phyloP scores from a whole-genome alignment of 2,113 vertebrate genomes.

The Camelus bactrianus region DNA sequence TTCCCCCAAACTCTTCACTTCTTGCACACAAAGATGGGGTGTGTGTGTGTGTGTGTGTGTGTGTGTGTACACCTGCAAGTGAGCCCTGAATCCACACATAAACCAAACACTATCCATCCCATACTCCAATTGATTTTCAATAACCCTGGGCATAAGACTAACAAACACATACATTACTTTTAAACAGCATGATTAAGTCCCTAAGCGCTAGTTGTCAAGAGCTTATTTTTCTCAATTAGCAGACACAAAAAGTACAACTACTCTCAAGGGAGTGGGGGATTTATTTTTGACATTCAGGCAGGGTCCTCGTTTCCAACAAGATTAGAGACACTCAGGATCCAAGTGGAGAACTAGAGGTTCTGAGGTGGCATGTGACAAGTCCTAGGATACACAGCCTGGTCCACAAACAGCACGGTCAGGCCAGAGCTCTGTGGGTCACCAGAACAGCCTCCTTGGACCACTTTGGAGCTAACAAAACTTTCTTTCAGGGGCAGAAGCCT shows the following conservation, averaged over 20 bases:
- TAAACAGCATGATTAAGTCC: not conserved
- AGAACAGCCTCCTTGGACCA: not conserved
- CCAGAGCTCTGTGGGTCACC: not conserved
- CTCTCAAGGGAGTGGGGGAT: not conserved
- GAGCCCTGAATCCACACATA: not conserved
- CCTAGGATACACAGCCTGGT: not conserved
- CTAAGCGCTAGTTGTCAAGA: not conserved
- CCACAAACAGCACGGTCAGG: not conserved
- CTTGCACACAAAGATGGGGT: not conserved
- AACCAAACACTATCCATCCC: not conserved
- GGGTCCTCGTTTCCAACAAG: not conserved
- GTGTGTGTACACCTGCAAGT: not conserved
- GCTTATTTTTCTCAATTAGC: constrained; percentile 65
- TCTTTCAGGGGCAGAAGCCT: not conserved
- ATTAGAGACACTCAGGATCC: not conserved
- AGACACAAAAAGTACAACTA: not conserved
- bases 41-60: not conserved
- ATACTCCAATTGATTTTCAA: not conserved
- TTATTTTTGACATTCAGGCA: not conserved
- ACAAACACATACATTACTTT: not conserved
- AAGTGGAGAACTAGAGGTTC: constrained; percentile 51
- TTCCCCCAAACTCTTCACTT: not conserved
- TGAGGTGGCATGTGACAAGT: constrained; percentile 14
- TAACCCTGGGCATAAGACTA: not conserved
- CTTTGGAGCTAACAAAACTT: constrained; percentile 30